Conservation (phyloP, 2,113 vertebrate genomes). For the Macquaria ambigua region DNA sequence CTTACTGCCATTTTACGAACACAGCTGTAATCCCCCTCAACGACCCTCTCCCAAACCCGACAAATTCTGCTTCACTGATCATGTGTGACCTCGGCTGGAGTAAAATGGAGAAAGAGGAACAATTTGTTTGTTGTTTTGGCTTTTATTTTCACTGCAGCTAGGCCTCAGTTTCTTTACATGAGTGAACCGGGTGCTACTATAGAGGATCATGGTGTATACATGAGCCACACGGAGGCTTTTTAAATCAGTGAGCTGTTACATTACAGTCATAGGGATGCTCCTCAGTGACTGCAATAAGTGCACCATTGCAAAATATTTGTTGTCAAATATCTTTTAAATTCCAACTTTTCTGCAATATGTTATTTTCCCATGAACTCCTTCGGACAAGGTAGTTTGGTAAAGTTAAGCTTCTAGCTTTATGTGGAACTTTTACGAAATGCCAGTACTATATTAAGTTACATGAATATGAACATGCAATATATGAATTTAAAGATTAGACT, state of each 20-base stretch:
- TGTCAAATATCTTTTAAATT: not conserved
- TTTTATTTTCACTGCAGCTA: constrained; percentile 26
- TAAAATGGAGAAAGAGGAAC: constrained; percentile 24
- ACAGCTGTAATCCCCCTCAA: constrained; percentile 69
- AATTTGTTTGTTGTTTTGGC: constrained; percentile 35
- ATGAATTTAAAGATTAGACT: not conserved
- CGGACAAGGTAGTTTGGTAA: not conserved
- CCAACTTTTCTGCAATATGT: not conserved
- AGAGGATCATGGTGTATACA: constrained; percentile 9
- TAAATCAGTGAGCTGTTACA: not conserved
- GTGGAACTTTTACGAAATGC: not conserved
- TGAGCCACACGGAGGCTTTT: constrained; percentile 3
- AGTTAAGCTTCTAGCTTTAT: not conserved
- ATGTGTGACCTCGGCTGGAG: constrained; percentile 53
- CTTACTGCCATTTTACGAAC: constrained; percentile 56
- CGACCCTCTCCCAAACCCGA: not conserved
- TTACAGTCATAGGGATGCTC: not conserved
- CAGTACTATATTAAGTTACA: not conserved
- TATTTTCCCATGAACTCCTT: not conserved
- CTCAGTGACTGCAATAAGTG: not conserved
- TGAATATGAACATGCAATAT: not conserved
- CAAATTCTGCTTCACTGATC: constrained; percentile 58
- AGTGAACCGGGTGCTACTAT: constrained; percentile 32
- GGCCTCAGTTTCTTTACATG: constrained; percentile 6
- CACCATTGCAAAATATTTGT: not conserved